Evolutionary conservation across 2,113 vertebrate genomes (phyloP).

Genomic region (Tachycineta bicolor): DNA sequence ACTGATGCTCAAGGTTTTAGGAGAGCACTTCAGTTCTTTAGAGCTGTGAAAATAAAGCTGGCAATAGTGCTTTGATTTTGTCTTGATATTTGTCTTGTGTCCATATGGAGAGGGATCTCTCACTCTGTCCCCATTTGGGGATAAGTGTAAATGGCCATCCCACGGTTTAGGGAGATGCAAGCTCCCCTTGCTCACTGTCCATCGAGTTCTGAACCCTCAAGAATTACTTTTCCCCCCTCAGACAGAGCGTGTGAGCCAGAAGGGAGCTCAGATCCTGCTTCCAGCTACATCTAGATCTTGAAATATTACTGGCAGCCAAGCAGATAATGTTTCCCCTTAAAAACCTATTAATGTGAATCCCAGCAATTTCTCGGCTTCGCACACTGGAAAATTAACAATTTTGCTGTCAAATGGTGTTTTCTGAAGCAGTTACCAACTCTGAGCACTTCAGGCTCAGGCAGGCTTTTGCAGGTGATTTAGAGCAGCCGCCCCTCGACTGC

Average conservation of each 20-base stretch:
- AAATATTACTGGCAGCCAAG: background rate
- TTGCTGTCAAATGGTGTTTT: background rate
- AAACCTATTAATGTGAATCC: background rate
- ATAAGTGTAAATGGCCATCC: background rate
- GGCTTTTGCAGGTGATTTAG: background rate
- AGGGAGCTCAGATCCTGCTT: background rate
- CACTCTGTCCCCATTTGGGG: background rate
- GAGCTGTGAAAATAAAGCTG: background rate
- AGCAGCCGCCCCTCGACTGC: fast-evolving
- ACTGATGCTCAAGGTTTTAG: background rate
- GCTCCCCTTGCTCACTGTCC: background rate
- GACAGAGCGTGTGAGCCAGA: background rate
- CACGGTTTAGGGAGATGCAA: fast-evolving
- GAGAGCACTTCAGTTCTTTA: background rate
- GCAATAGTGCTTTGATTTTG: background rate
- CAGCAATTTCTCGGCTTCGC: background rate
- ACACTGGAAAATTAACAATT: background rate
- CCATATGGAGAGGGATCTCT: background rate
- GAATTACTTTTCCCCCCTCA: background rate
- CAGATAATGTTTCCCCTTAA: background rate
- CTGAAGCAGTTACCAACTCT: background rate
- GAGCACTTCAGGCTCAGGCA: background rate
- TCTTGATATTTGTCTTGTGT: background rate
- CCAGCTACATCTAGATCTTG: background rate
- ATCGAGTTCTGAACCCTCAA: background rate